Base-by-base conservation (phyloP, 2,888 invertebrate species). In the Agrotis clavis region DNA sequence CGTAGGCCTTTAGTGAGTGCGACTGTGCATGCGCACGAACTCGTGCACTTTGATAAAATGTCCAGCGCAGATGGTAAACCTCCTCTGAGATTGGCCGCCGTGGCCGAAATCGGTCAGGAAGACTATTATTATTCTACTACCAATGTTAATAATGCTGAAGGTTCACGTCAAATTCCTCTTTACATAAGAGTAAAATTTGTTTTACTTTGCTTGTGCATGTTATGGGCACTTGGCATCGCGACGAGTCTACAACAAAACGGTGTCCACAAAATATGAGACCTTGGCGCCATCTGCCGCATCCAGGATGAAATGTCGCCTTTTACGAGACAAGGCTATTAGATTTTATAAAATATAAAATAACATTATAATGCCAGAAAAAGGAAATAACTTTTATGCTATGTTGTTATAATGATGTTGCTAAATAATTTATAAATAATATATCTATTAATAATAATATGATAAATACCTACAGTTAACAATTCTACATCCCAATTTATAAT, bases 301-400 rank as follows among this genome's bases (percentile, higher is more conserved):
- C 59, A 68, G 78, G 76, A 73, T 81, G 63, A 84, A 85, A 86
- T 81, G 82, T 82, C 67, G 74, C 71, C 67, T 80, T 82, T 86
- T 83, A 86, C 81, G 84, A 85, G 77, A 76, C 75, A 68, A 68
- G 64, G 79, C 82, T 84, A 86, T 84, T 84, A 86, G 73, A 79
- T 85, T 85, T 85, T 84, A 76, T 75, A 84, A 84, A 82, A 84
- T 83, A 81, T 75, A 79, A 81, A 85, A 85, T 79, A 80, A 72
- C 71, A 68, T 73, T 64, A 74, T 77, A 56, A 71, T 72, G 66
- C 25, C 70, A 65, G 59, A 68, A 70, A 81, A 35, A 35, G 14
- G 6, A 35, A n/a, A 35, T 7, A 50, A 41, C 41, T 11, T 41
- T 11, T 2, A 41, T 41, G 9, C 41, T 41, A 41, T 41, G 41